Evolutionary conservation across 2,888 invertebrate genomes (phyloP), one percentile per base, ranked within the genome.

Genomic region (Cenopis cana): DNA sequence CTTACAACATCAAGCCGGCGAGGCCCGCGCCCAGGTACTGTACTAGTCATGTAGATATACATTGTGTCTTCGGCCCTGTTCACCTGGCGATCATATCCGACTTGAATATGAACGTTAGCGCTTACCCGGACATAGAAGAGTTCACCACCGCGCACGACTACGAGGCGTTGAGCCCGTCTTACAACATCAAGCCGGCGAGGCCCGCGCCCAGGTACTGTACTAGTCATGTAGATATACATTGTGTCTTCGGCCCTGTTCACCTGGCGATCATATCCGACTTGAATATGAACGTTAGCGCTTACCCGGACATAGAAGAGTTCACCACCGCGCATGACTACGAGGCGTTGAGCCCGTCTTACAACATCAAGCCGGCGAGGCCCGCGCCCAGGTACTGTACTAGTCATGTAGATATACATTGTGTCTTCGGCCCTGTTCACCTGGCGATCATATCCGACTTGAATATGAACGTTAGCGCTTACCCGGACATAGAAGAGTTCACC

Each of bases 261-360:
- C 1, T 24, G 24, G 1, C 2, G 24, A 46, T 94, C 3, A 91
- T 94, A 60, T 89, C 93, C 20, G 93, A 94, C 33, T 85, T 93
- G 18, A 93, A 93, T 65, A 81, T 95, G 74, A 95, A 94, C 84
- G 90, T 94, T 52, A 93, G 89, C 82, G 89, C 80, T 56, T 91
- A 90, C 76, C 93, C 93, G 3, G 80, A 81, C 54, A 86, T 90
- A 41, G 93, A 92, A 49, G 90, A 89, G 76, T 93, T 94, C 74
- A 90, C 91, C 4, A 89, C 94, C 1, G 93, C 92, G 61, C 95
- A 96, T 83, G 97, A 97, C 86, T 97, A 97, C 84, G 97, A 97
- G 87, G 94, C 95, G 73, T 91, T 96, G 46, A 95, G 94, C 75
- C 94, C 94, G 18, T 91, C 94, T 14, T 95, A 95, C 82, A 94